Base-by-base conservation (phyloP, 2,888 invertebrate species). In the Pristionchus arcanus region DNA sequence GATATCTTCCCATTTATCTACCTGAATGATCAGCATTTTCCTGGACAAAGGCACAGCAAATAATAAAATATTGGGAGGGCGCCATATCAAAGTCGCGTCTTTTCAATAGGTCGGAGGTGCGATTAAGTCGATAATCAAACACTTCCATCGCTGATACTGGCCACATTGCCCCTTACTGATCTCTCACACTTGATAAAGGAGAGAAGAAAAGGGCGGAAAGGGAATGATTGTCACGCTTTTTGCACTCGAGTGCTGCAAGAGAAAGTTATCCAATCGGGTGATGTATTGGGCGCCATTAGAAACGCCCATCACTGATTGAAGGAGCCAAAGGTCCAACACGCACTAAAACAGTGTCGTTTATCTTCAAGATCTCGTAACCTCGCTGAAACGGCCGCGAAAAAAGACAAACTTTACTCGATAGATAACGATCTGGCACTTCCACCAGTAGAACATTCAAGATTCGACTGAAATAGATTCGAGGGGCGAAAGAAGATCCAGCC, bases 101-200 rank as follows among this genome's bases (percentile, higher is more conserved):
- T 71, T 49, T 2, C 21, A 25, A 77, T 37, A 42, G 81, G 42
- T 81, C 53, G 25, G 81, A 53, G 53, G 81, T 81, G 81, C n/a
- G 81, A 81, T 53, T 81, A 81, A 81, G 81, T 11, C 81, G 49
- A 53, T 81, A 42, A 81, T 81, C 81, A 81, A 81, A 81, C 81
- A 81, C 81, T 28, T 28, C 37, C 49, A 81, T 42, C 53, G 37
- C 49, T 49, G 77, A 77, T 77, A 77, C 53, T 13, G 42, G 42
- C 42, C 42, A 13, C 42, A 49, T 49, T 53, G 81, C 74, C 74
- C 31, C 28, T 15, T 21, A 49, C 81, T 81, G n/a, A 49, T n/a
- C 81, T 25, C 77, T 42, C 25, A 37, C 42, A 34, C 21, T 31
- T 15, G 81, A 81, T 81, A 81, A 81, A 71, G 28, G 81, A 28